phyloP scores from a whole-genome alignment of 2,113 vertebrate species.

The Phoenicopterus ruber region DNA sequence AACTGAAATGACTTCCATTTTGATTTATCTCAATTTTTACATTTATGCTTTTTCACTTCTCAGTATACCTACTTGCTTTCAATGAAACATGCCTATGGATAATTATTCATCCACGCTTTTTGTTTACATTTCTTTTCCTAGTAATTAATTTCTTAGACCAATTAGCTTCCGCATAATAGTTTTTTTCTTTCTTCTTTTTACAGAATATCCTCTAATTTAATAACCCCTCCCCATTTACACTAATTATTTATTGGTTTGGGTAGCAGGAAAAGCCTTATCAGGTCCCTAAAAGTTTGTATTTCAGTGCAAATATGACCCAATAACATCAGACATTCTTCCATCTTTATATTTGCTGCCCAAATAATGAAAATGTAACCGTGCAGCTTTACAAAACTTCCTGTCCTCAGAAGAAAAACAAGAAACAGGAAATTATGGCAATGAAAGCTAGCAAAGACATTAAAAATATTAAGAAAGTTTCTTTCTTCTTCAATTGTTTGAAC shows the following conservation, averaged over 20 bases:
- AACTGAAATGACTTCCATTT: background rate
- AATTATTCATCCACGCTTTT: background rate
- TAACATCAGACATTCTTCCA: background rate
- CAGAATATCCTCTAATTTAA: background rate
- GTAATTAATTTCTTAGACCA: background rate
- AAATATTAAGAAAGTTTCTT: background rate
- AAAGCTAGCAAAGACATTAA: background rate
- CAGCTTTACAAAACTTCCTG: background rate
- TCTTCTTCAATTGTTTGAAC: background rate
- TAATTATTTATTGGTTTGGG: background rate
- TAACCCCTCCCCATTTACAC: rapidly evolving
- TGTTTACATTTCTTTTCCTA: background rate
- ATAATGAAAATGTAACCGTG: background rate
- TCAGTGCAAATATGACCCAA: background rate
- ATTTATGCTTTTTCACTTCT: background rate
- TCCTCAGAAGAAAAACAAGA: background rate
- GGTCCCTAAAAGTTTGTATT: background rate
- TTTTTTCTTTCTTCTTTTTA: background rate
- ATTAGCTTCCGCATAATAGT: background rate
- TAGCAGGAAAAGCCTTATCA: background rate
- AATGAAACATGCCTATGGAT: background rate
- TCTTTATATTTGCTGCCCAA: background rate
- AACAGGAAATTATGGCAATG: background rate
- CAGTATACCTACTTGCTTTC: background rate
- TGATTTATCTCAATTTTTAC: background rate